phyloP scores from a whole-genome alignment of 2,888 invertebrate genomes.

The Xestoiulus laeticollis region DNA sequence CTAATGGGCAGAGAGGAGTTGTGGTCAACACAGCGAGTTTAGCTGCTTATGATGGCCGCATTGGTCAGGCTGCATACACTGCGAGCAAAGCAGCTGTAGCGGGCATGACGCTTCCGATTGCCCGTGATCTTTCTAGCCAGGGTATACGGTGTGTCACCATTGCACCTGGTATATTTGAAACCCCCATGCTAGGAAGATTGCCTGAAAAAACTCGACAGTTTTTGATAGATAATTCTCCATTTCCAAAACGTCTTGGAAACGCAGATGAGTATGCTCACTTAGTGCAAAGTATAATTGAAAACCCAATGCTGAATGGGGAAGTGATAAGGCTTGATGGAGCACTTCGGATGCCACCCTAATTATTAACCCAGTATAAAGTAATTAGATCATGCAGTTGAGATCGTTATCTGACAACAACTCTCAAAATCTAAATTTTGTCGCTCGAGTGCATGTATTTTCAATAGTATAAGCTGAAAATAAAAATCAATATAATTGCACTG shows the following conservation, averaged over 20 bases:
- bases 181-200: conserved; percentile 78
- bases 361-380: neutral
- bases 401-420: neutral
- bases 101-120: conserved; percentile 95
- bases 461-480: too few relatives aligned
- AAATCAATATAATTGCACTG: neutral
- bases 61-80: conserved; percentile 92
- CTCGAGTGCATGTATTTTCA: too few relatives aligned
- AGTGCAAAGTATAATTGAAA: conserved; percentile 84
- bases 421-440: too few relatives aligned
- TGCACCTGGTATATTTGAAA: conserved; percentile 87
- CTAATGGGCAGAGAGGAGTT: conserved; percentile 88
- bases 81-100: conserved; percentile 93
- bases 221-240: conserved; percentile 81
- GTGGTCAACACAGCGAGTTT: conserved; percentile 95
- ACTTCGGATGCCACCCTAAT: conserved; percentile 71
- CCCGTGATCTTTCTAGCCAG: conserved; percentile 83
- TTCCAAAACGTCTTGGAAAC: conserved; percentile 83
- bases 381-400: neutral
- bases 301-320: conserved; percentile 91
- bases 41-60: conserved; percentile 96
- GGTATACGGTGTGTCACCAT: conserved; percentile 84
- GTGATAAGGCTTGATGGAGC: conserved; percentile 87
- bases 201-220: conserved; percentile 85
- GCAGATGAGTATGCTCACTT: conserved; percentile 88